Conservation (phyloP, 2,888 invertebrate species). For the Agonum fuliginosum region DNA sequence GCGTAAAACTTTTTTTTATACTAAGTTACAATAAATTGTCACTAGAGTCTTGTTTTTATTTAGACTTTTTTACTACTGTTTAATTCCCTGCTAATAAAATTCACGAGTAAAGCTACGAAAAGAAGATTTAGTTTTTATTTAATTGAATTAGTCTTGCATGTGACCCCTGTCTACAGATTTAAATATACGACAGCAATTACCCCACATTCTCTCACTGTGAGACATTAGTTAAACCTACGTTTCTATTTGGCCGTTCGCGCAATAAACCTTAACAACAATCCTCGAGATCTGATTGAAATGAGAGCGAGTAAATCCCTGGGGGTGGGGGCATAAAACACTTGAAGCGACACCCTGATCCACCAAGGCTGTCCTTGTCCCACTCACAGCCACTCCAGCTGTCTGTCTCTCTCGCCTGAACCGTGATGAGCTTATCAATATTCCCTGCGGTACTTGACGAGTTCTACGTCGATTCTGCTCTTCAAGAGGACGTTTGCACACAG, state of each 20-base stretch:
- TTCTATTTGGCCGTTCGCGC: conserved; percentile 18
- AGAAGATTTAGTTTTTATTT: conserved; percentile 2
- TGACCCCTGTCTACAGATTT: neutral
- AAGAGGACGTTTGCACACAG: neutral
- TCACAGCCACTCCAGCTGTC: neutral
- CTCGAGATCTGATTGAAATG: conserved; percentile 40
- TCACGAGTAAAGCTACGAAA: no score
- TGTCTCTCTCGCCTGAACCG: conserved; percentile 50
- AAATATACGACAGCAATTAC: conserved; percentile 7
- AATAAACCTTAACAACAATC: conserved; percentile 39
- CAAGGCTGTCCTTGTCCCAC: neutral
- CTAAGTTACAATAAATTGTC: no score
- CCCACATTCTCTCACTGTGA: neutral
- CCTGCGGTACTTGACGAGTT: conserved; percentile 49
- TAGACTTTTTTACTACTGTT: no score
- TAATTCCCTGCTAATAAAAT: no score
- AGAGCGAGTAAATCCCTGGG: conserved; percentile 23
- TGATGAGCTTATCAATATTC: conserved; percentile 69
- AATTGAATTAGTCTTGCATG: neutral
- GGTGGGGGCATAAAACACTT: conserved; percentile 41
- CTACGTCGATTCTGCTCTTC: neutral
- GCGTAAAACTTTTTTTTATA: no score
- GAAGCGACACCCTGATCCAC: conserved; percentile 39
- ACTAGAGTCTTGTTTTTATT: no score
- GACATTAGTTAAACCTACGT: conserved; percentile 17